phyloP scores from a whole-genome alignment of 2,888 invertebrate species.

The Eupithecia pulchellata region DNA sequence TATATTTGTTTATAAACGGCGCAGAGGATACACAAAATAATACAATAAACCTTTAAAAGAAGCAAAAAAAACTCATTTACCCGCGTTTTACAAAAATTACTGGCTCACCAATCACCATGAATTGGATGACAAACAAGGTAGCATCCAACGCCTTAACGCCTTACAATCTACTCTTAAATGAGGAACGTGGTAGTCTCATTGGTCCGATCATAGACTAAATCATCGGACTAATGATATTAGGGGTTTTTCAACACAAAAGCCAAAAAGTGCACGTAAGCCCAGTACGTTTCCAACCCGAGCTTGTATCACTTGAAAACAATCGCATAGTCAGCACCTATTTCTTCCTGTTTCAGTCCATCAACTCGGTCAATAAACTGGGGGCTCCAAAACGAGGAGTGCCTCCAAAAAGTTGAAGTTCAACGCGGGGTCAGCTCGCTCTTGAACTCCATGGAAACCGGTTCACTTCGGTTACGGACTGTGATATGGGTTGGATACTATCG shows the following conservation, averaged over 20 bases:
- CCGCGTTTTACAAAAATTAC: too few relatives aligned
- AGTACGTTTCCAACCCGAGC: not conserved
- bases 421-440: conserved; percentile 55
- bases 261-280: not conserved
- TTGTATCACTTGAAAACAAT: conserved; percentile 15
- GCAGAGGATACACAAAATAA: too few relatives aligned
- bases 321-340: conserved; percentile 21
- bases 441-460: conserved; percentile 47
- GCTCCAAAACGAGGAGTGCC: conserved; percentile 32
- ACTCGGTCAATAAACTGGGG: conserved; percentile 39
- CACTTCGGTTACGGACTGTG: conserved; percentile 37
- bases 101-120: too few relatives aligned
- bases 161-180: too few relatives aligned
- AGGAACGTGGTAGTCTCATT: too few relatives aligned
- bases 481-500: conserved; percentile 25
- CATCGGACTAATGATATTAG: too few relatives aligned
- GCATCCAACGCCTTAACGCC: too few relatives aligned
- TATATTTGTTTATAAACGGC: too few relatives aligned
- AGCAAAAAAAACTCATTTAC: too few relatives aligned
- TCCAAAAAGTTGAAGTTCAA: conserved; percentile 38
- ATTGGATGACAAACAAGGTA: too few relatives aligned
- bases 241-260: not conserved
- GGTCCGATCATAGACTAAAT: too few relatives aligned
- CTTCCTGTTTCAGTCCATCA: conserved; percentile 40
- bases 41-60: too few relatives aligned